phyloP scores from a whole-genome alignment of 2,888 invertebrate genomes.

The Apocheima hispidaria region DNA sequence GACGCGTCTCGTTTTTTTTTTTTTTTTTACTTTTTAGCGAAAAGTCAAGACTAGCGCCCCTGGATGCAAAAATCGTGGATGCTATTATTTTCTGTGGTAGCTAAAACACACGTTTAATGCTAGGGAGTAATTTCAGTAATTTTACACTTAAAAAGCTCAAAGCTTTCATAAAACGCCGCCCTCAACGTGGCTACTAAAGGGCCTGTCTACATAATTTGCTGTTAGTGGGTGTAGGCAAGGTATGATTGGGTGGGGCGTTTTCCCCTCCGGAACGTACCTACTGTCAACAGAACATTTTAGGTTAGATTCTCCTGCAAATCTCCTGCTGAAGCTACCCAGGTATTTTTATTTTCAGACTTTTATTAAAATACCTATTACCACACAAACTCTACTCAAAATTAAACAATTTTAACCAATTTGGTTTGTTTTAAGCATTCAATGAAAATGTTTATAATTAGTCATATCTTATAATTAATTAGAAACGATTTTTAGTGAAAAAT shows the following conservation, averaged over 20 bases:
- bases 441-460: too few relatives aligned
- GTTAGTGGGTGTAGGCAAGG: neutral
- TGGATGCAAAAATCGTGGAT: neutral
- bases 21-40: too few relatives aligned
- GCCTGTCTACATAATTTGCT: slow-evolving; percentile 15
- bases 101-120: neutral
- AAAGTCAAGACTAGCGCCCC: neutral
- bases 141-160: slow-evolving; percentile 29
- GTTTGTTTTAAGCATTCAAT: too few relatives aligned
- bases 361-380: too few relatives aligned
- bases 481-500: too few relatives aligned
- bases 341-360: too few relatives aligned
- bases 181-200: slow-evolving; percentile 17
- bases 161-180: slow-evolving; percentile 17
- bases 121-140: slow-evolving; percentile 14
- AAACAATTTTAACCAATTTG: too few relatives aligned
- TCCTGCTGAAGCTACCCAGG: too few relatives aligned
- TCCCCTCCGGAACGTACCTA: neutral
- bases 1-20: too few relatives aligned
- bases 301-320: neutral
- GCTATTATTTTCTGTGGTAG: neutral
- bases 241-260: neutral
- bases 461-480: too few relatives aligned
- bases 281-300: neutral
- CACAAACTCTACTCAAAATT: too few relatives aligned